A percentile compares a stretch with the other conserved stretches of the same genome.
phyloP scores from a whole-genome alignment of 2,113 vertebrate genomes.

The Canis aureus region DNA sequence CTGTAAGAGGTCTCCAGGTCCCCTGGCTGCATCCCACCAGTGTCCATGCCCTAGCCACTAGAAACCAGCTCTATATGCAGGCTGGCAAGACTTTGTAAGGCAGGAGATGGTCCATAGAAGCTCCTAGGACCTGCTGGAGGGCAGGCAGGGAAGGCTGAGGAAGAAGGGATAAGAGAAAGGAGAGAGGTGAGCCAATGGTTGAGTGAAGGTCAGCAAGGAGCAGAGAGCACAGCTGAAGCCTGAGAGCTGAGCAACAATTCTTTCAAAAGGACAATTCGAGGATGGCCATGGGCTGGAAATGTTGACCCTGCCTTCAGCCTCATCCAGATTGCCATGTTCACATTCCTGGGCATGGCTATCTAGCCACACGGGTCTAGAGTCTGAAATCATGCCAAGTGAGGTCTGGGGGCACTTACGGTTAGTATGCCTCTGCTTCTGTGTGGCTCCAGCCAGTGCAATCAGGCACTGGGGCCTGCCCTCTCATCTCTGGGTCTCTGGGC shows the following conservation, averaged over 20 bases:
- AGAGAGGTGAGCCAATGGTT: background rate
- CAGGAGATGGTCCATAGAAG: background rate
- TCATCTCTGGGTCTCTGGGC: background rate
- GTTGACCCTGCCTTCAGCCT: background rate
- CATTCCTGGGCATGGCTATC: background rate
- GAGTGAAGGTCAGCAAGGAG: background rate
- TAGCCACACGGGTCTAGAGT: background rate
- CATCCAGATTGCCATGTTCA: too few relatives aligned
- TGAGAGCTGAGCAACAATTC: background rate
- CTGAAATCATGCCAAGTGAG: background rate
- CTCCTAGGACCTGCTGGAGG: background rate
- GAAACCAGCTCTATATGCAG: background rate
- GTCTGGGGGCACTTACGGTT: background rate
- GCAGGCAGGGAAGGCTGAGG: background rate
- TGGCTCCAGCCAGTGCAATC: background rate
- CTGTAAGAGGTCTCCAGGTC: background rate
- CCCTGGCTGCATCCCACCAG: background rate
- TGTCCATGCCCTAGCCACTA: background rate
- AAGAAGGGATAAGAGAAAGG: background rate
- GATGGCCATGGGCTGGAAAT: background rate
- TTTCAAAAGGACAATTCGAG: background rate
- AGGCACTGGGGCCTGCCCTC: background rate
- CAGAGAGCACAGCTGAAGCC: background rate
- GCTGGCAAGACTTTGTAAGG: background rate
- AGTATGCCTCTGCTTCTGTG: background rate